These are phyloP conservation scores for Drosophila neutralis DNA, from an alignment of 2,888 invertebrate species.

Conservation along the genomic window DNA sequence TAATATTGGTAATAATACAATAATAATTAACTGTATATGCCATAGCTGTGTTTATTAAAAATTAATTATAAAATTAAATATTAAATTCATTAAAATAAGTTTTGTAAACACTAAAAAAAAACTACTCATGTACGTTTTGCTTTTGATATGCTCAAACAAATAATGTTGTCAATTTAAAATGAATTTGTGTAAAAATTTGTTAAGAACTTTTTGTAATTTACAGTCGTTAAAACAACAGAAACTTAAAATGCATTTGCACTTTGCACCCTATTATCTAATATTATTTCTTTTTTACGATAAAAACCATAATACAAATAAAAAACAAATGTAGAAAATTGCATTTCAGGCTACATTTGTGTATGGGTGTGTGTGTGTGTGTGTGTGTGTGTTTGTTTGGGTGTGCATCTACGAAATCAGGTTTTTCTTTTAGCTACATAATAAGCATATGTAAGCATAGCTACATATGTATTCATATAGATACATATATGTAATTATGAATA, in stretches of 20 bases:
- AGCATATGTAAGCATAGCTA: constrained; percentile 32
- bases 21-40: constrained; percentile 47
- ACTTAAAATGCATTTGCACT: constrained; percentile 46
- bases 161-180: constrained; percentile 42
- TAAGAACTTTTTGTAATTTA: constrained; percentile 39
- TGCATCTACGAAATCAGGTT: constrained; percentile 26
- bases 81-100: constrained; percentile 48
- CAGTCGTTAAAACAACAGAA: constrained; percentile 45
- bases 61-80: constrained; percentile 57
- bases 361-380: constrained; percentile 6
- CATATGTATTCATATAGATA: constrained; percentile 12
- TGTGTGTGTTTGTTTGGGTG: constrained; percentile 13
- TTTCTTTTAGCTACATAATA: constrained; percentile 29
- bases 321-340: constrained; percentile 63
- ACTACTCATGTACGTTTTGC: constrained; percentile 32
- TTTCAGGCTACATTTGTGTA: constrained; percentile 48
- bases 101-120: constrained; percentile 38
- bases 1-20: constrained; percentile 57
- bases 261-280: constrained; percentile 24
- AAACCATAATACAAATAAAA: constrained; percentile 27
- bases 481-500: constrained; percentile 11
- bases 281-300: constrained; percentile 14
- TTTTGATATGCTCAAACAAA: constrained; percentile 37
- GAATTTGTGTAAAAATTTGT: constrained; percentile 18
- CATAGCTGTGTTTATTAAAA: constrained; percentile 61